Percentiles rank a stretch among this genome's conserved stretches.
Conservation (phyloP, 2,113 vertebrate species). For the Trematomus loennbergii region DNA sequence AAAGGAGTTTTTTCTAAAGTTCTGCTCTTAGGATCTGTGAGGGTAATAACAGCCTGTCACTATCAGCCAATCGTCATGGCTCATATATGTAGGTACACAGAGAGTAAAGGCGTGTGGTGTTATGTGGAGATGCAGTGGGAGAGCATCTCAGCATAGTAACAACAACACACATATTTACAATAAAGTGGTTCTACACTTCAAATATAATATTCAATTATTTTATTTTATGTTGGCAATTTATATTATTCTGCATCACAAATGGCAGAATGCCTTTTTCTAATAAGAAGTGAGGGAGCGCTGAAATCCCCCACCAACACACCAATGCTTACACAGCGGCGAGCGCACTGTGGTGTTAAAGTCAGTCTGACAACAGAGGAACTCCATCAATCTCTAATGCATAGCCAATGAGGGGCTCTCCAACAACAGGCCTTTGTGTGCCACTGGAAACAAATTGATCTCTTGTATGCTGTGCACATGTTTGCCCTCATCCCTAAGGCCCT, state of each 20-base stretch:
- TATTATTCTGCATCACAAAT: slow-evolving; percentile 24
- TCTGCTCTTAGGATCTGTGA: slow-evolving; percentile 18
- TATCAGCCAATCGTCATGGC: slow-evolving; percentile 41
- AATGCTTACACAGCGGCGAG: slow-evolving; percentile 13
- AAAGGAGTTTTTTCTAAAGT: neutral
- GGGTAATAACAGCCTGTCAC: slow-evolving; percentile 29
- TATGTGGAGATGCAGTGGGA: neutral
- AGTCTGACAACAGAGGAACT: slow-evolving; percentile 50
- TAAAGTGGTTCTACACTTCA: neutral
- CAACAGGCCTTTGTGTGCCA: slow-evolving; percentile 43
- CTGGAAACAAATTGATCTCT: slow-evolving; percentile 70
- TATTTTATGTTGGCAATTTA: neutral
- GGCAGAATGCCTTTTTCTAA: slow-evolving; percentile 27
- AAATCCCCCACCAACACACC: slow-evolving; percentile 18
- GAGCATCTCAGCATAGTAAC: slow-evolving; percentile 3
- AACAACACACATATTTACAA: neutral
- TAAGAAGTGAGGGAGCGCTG: slow-evolving; percentile 1
- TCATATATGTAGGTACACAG: slow-evolving; percentile 22
- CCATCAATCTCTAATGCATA: slow-evolving; percentile 71
- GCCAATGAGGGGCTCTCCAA: slow-evolving; percentile 59
- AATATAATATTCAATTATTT: neutral
- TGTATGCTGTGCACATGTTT: slow-evolving; percentile 70
- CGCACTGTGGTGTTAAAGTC: slow-evolving; percentile 45
- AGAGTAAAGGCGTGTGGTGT: neutral
- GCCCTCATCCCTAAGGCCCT: slow-evolving; percentile 63